These are phyloP conservation scores for Cacoxenus indagator DNA, from an alignment of 2,888 invertebrate species.

Conservation along the genomic window DNA sequence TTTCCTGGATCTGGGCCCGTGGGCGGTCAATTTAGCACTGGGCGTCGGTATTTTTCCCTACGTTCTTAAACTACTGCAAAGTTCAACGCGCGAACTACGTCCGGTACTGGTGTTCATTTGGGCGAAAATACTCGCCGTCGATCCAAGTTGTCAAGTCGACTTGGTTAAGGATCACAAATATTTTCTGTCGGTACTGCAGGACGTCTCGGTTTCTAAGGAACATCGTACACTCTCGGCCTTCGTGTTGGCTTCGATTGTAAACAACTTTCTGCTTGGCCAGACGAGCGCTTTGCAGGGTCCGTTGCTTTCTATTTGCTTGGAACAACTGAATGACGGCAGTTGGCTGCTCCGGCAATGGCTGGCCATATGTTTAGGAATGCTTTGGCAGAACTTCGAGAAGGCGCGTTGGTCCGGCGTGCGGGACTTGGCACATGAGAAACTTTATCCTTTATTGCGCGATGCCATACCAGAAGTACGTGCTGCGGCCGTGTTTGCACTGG, in stretches of 20 bases:
- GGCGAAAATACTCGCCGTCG: constrained; percentile 98
- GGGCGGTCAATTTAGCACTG: constrained; percentile 96
- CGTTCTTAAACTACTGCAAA: constrained; percentile 95
- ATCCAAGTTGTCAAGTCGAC: constrained; percentile 95
- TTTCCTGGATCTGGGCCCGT: constrained; percentile 94
- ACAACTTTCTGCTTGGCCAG: constrained; percentile 89
- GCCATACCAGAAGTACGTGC: constrained; percentile 92
- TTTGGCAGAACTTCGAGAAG: constrained; percentile 91
- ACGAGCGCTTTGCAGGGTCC: constrained; percentile 91
- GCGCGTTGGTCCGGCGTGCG: constrained; percentile 96
- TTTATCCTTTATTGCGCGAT: constrained; percentile 85
- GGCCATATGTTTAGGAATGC: constrained; percentile 87
- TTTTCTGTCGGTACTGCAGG: constrained; percentile 92
- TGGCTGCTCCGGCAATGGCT: constrained; percentile 87
- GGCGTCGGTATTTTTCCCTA: constrained; percentile 99
- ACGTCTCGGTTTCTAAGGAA: constrained; percentile 85
- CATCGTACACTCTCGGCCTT: constrained; percentile 95
- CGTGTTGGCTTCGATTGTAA: constrained; percentile 93
- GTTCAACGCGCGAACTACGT: constrained; percentile 91
- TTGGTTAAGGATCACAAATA: constrained; percentile 96
- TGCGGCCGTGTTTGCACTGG: constrained; percentile 94
- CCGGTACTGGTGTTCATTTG: constrained; percentile 97
- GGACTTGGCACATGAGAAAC: constrained; percentile 96
- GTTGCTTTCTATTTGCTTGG: constrained; percentile 91
- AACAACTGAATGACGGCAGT: constrained; percentile 83